Conservation (phyloP, 2,888 invertebrate genomes). For the Tribolium freemani region DNA sequence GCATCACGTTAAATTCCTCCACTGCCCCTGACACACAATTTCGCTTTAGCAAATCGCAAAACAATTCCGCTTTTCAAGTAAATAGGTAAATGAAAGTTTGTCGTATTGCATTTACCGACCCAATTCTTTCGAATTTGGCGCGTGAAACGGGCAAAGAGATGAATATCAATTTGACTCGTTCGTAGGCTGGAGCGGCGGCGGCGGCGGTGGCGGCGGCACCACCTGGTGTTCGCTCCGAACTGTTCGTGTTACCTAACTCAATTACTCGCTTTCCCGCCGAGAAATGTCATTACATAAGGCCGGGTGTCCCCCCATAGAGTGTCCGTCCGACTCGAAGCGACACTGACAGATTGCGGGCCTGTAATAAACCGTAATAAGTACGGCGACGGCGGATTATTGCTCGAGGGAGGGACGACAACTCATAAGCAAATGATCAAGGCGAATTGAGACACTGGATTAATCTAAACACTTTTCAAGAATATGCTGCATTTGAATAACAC, state of each 20-base stretch:
- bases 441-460: too few relatives aligned
- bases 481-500: too few relatives aligned
- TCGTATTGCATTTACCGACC: too few relatives aligned
- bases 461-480: too few relatives aligned
- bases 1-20: too few relatives aligned
- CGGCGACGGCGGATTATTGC: background rate
- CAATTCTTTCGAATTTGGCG: background rate
- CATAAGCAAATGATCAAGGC: too few relatives aligned
- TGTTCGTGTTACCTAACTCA: constrained; percentile 64
- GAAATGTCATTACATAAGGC: constrained; percentile 63
- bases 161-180: constrained; percentile 60
- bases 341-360: constrained; percentile 55
- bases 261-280: constrained; percentile 63
- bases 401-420: too few relatives aligned
- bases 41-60: too few relatives aligned
- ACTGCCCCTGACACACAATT: too few relatives aligned
- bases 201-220: constrained; percentile 46
- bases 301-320: constrained; percentile 43
- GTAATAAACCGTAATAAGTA: constrained; percentile 50
- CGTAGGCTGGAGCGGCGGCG: too few relatives aligned
- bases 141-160: constrained; percentile 51
- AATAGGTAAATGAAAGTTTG: too few relatives aligned
- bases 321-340: constrained; percentile 45
- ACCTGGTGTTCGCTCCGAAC: constrained; percentile 65
- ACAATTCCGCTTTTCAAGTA: too few relatives aligned